These are phyloP conservation scores for Hestina assimilis DNA, from an alignment of 1,140 invertebrate genomes.

Conservation along the genomic window DNA sequence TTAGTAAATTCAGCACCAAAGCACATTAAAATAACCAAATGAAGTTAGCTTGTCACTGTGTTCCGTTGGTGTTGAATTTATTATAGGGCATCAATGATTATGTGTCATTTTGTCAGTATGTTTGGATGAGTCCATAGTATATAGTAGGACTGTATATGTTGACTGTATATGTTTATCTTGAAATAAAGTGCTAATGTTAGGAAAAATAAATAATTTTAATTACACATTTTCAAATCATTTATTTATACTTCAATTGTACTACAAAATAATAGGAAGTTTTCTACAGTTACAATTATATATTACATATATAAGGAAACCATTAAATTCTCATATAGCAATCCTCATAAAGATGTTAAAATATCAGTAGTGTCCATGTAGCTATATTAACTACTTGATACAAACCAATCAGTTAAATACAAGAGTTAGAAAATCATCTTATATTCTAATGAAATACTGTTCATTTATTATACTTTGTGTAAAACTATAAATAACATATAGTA, in stretches of 20 bases:
- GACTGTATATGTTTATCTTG: no score
- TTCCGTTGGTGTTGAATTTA: neutral
- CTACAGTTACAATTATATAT: slow-evolving; percentile 69
- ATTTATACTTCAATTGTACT: slow-evolving; percentile 76
- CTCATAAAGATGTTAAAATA: slow-evolving; percentile 46
- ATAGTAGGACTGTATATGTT: no score
- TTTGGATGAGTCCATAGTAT: no score
- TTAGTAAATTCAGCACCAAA: no score
- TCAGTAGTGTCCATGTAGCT: slow-evolving; percentile 33
- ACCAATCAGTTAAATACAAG: slow-evolving; percentile 26
- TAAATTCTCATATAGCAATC: slow-evolving; percentile 46
- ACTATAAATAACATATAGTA: slow-evolving; percentile 58
- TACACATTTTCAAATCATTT: slow-evolving; percentile 68
- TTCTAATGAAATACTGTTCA: slow-evolving; percentile 72
- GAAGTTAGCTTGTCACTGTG: no score
- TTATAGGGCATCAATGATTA: no score
- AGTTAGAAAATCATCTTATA: slow-evolving; percentile 51
- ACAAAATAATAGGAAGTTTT: slow-evolving; percentile 78
- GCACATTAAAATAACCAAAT: no score
- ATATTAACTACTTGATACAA: slow-evolving; percentile 8
- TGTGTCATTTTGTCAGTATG: no score
- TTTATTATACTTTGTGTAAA: slow-evolving; percentile 62
- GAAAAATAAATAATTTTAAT: slow-evolving; percentile 24
- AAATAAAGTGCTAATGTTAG: neutral
- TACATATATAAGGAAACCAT: slow-evolving; percentile 75